Percentiles rank a stretch among this genome's conserved stretches.
Conservation (phyloP, 2,797 vertebrate species). For the Thunnus albacares region DNA sequence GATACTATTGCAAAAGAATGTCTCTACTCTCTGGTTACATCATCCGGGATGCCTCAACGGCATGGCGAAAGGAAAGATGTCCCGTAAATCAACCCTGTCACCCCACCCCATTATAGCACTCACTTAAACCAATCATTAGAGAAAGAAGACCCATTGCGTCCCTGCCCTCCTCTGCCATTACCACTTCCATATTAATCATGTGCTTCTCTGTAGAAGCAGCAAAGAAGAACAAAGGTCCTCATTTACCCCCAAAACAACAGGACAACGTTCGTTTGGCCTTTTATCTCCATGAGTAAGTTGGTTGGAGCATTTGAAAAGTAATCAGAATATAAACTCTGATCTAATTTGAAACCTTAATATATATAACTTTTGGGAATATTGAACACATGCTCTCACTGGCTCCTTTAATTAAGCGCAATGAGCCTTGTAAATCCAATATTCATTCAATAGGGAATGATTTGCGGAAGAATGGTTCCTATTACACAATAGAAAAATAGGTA, state of each 20-base stretch:
- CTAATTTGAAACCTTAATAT: constrained; percentile 48
- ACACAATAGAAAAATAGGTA: constrained; percentile 65
- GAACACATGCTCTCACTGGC: constrained; percentile 44
- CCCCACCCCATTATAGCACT: constrained; percentile 81
- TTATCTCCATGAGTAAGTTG: constrained; percentile 47
- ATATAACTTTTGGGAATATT: constrained; percentile 56
- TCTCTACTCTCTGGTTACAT: constrained; percentile 23
- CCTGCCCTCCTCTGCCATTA: constrained; percentile 76
- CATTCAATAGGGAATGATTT: constrained; percentile 62
- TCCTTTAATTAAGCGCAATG: constrained; percentile 75
- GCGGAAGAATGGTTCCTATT: constrained; percentile 55
- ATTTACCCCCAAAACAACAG: constrained; percentile 61
- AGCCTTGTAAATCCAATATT: constrained; percentile 75
- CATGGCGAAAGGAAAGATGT: constrained; percentile 52
- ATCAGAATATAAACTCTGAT: constrained; percentile 35
- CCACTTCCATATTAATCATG: constrained; percentile 75
- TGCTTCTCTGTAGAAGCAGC: constrained; percentile 57
- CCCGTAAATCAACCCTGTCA: constrained; percentile 70
- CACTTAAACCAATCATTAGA: constrained; percentile 85
- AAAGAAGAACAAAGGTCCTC: constrained; percentile 59
- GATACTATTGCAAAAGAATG: constrained; percentile 30
- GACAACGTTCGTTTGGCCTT: constrained; percentile 30
- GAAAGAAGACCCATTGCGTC: constrained; percentile 78
- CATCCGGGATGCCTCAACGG: constrained; percentile 38
- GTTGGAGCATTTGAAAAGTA: constrained; percentile 21